Conservation (phyloP, 30 jellyfish, hydroid and myxozoan species). For the Sanderia malayensis region DNA sequence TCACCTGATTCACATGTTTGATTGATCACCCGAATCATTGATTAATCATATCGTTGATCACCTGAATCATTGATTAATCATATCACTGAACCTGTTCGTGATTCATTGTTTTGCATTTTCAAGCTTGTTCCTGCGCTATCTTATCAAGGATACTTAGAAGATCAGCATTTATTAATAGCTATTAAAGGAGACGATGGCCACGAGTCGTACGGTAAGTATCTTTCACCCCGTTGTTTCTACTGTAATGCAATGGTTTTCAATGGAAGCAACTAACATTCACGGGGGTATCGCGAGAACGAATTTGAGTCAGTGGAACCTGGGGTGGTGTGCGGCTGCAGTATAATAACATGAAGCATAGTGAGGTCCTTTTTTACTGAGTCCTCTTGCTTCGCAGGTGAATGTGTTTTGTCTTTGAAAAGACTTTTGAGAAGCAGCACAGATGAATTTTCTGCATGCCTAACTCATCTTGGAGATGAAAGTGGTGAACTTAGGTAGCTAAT, state of each 20-base stretch:
- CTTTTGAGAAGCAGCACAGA: conserved; percentile 35
- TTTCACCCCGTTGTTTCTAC: too few relatives aligned
- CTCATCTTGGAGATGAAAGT: conserved; percentile 89
- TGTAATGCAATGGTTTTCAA: too few relatives aligned
- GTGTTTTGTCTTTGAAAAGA: conserved; percentile 75
- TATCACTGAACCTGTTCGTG: not conserved
- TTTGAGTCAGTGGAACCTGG: too few relatives aligned
- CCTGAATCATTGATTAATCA: not conserved
- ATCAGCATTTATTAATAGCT: conserved; percentile 78
- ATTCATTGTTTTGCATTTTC: not conserved
- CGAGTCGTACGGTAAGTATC: conserved; percentile 86
- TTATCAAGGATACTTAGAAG: conserved; percentile 70
- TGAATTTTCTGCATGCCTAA: conserved; percentile 36
- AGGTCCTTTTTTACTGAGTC: too few relatives aligned
- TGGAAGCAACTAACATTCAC: too few relatives aligned
- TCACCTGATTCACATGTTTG: not conserved
- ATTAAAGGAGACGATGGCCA: conserved; percentile 95
- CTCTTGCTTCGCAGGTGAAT: conserved; percentile 54
- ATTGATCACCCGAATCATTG: conserved; percentile 4
- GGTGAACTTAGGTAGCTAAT: conserved; percentile 55
- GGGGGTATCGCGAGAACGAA: too few relatives aligned
- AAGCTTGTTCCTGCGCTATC: conserved; percentile 85
- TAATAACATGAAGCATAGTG: not conserved
- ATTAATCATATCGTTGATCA: not conserved
- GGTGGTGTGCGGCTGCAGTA: too few relatives aligned